phyloP scores from a whole-genome alignment of 2,797 vertebrate genomes.

The Hapalemur alaotrensis region DNA sequence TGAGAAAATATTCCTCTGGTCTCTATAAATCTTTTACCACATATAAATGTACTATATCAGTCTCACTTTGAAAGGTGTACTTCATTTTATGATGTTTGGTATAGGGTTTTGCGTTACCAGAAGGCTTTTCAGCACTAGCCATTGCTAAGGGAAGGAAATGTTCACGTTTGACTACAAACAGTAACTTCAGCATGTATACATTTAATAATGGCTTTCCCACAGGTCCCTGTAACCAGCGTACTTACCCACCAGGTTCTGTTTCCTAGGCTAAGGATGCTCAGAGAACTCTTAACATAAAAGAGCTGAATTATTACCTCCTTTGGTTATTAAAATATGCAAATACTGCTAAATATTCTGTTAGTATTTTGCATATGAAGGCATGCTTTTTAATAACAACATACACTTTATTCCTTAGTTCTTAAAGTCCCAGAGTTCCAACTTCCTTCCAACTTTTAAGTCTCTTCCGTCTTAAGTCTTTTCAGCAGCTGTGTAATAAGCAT shows the following conservation, averaged over 20 bases:
- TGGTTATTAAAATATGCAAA: slow-evolving; percentile 52
- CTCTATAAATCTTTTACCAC: background rate
- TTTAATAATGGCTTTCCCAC: background rate
- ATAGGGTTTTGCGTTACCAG: background rate
- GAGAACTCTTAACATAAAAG: background rate
- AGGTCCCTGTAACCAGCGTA: background rate
- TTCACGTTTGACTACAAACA: background rate
- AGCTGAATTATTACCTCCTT: slow-evolving; percentile 14
- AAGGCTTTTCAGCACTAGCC: background rate
- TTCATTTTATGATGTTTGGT: slow-evolving; percentile 22
- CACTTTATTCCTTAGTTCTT: background rate
- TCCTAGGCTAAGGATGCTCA: slow-evolving; percentile 22
- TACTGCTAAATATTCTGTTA: slow-evolving; percentile 17
- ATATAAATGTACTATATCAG: background rate
- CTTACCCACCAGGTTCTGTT: slow-evolving; percentile 6
- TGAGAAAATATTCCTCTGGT: background rate
- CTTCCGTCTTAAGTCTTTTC: slow-evolving; percentile 26
- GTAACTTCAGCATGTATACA: background rate
- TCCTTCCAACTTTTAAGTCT: background rate
- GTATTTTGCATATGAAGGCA: slow-evolving; percentile 10
- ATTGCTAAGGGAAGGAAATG: slow-evolving; percentile 18
- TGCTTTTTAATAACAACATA: slow-evolving; percentile 42
- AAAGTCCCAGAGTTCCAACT: background rate
- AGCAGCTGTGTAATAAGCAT: background rate
- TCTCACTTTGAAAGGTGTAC: background rate